These are phyloP conservation scores for Asteroscopus sphinx DNA, from an alignment of 2,888 invertebrate species.

Conservation along the genomic window DNA sequence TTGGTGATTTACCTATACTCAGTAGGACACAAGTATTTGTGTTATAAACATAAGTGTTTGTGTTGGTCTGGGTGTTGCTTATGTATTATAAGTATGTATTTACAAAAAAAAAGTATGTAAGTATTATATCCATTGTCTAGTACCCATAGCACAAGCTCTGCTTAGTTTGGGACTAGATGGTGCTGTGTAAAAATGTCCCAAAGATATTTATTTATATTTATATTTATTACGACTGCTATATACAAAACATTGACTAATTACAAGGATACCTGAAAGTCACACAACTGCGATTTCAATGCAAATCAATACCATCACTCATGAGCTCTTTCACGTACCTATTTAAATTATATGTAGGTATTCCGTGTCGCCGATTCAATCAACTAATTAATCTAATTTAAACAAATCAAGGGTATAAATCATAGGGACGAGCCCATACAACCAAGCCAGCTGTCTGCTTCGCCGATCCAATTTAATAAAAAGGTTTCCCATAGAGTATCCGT, in stretches of 20 bases:
- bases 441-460: slow-evolving; percentile 75
- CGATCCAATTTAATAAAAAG: slow-evolving; percentile 87
- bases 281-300: not conserved
- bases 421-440: slow-evolving; percentile 85
- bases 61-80: too few species aligned
- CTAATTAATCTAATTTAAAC: slow-evolving; percentile 78
- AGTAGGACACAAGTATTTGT: too few species aligned
- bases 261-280: not conserved
- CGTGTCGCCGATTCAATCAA: slow-evolving; percentile 63
- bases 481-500: slow-evolving; percentile 80
- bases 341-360: slow-evolving; percentile 19
- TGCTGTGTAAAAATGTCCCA: too few species aligned
- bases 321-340: not conserved
- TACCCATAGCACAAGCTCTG: too few species aligned
- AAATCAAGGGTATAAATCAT: slow-evolving; percentile 77
- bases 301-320: slow-evolving; percentile 12
- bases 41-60: too few species aligned
- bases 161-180: too few species aligned
- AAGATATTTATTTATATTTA: too few species aligned
- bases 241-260: not conserved
- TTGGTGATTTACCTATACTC: too few species aligned
- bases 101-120: too few species aligned
- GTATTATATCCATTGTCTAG: too few species aligned
- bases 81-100: too few species aligned
- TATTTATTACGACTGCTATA: not conserved